These are phyloP conservation scores for Drosophila kanekoi DNA, from an alignment of 2,888 invertebrate genomes.

Conservation along the genomic window DNA sequence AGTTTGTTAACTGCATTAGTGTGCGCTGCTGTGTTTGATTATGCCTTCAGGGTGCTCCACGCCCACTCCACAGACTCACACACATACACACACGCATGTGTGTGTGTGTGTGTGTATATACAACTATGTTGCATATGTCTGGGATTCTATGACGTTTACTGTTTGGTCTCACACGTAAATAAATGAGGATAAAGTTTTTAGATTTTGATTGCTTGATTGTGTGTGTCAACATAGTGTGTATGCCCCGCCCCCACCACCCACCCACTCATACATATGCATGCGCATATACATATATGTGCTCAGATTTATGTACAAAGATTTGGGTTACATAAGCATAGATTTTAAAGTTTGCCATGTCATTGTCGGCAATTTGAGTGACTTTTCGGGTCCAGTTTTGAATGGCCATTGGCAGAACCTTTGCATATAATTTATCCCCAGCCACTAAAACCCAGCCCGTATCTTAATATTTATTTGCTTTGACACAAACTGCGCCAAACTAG, in stretches of 20 bases:
- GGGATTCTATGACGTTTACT: slow-evolving; percentile 50
- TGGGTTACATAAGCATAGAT: slow-evolving; percentile 50
- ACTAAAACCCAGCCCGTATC: not conserved
- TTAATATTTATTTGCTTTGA: slow-evolving; percentile 56
- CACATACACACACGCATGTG: not conserved
- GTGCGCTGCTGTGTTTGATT: slow-evolving; percentile 75
- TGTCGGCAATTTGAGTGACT: slow-evolving; percentile 47
- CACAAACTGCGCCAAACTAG: slow-evolving; percentile 44
- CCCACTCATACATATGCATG: slow-evolving; percentile 5
- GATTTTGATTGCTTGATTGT: slow-evolving; percentile 82
- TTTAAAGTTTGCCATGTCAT: slow-evolving; percentile 53
- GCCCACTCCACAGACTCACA: slow-evolving; percentile 26
- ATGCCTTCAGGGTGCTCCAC: slow-evolving; percentile 66
- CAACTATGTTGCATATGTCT: slow-evolving; percentile 31
- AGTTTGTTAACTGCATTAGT: slow-evolving; percentile 81
- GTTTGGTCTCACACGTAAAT: slow-evolving; percentile 64
- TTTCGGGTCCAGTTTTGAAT: slow-evolving; percentile 43
- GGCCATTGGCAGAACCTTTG: slow-evolving; percentile 27
- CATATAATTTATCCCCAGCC: not conserved
- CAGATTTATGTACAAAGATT: slow-evolving; percentile 39
- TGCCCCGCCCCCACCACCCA: slow-evolving; percentile 21
- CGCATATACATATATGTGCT: slow-evolving; percentile 6
- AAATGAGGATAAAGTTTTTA: slow-evolving; percentile 78
- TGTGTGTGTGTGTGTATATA: not conserved
- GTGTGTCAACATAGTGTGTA: slow-evolving; percentile 78